Conservation (phyloP, 2,113 vertebrate species). For the Oncorhynchus nerka region DNA sequence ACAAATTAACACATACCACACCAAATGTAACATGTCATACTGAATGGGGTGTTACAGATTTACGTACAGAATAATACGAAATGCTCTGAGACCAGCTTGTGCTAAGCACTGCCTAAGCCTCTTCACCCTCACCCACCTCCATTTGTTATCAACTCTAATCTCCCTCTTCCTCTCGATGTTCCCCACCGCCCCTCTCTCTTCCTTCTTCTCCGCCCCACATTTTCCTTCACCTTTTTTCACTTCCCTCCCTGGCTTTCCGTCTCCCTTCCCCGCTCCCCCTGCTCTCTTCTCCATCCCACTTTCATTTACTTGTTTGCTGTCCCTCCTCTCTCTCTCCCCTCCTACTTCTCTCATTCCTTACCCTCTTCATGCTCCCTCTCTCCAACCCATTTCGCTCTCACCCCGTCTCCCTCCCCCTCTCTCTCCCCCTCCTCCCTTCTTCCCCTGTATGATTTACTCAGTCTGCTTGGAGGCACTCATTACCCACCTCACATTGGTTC, state of each 20-base stretch:
- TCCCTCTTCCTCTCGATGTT: neutral
- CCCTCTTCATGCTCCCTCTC: conserved; percentile 12
- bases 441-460: conserved; percentile 50
- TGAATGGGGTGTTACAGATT: too few relatives aligned
- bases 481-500: conserved; percentile 55
- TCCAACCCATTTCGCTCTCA: neutral
- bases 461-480: conserved; percentile 65
- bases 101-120: conserved; percentile 25
- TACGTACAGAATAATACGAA: too few relatives aligned
- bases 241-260: conserved; percentile 9
- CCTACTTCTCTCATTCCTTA: conserved; percentile 3
- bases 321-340: conserved; percentile 14
- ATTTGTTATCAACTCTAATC: neutral
- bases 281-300: conserved; percentile 20
- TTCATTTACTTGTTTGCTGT: neutral
- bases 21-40: too few relatives aligned
- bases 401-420: conserved; percentile 10
- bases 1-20: too few relatives aligned
- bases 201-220: neutral
- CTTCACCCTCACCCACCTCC: conserved; percentile 32
- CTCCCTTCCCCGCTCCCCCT: conserved; percentile 17
- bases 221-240: conserved; percentile 16
- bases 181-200: neutral
- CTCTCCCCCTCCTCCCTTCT: conserved; percentile 5
- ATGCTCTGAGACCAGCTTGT: too few relatives aligned